phyloP scores from a whole-genome alignment of 2,113 vertebrate species.

The Agelaius tricolor region DNA sequence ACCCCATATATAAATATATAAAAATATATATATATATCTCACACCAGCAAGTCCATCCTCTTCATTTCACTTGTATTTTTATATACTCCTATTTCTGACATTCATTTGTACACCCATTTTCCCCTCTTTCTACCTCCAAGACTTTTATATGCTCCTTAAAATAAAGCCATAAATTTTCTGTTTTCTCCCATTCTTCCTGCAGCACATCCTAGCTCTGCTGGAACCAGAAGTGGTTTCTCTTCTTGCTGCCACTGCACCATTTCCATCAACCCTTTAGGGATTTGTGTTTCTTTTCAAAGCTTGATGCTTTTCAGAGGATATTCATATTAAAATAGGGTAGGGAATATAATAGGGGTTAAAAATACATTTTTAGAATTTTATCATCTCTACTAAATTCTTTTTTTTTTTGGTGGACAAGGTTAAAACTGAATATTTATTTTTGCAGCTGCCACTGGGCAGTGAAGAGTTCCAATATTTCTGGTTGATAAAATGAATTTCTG shows the following conservation, averaged over 20 bases:
- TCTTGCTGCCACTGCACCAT: background rate
- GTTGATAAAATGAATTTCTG: constrained; percentile 47
- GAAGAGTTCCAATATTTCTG: constrained; percentile 35
- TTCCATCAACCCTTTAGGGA: background rate
- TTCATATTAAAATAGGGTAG: background rate
- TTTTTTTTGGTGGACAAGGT: constrained; percentile 69
- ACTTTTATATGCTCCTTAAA: background rate
- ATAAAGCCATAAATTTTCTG: background rate
- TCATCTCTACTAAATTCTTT: background rate
- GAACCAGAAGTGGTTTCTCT: background rate
- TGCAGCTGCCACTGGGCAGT: background rate
- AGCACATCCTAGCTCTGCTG: background rate
- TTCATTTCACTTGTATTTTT: background rate
- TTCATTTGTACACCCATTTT: background rate
- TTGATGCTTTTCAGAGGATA: background rate
- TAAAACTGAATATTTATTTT: background rate
- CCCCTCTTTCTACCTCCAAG: background rate
- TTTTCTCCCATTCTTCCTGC: background rate
- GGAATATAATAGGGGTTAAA: background rate
- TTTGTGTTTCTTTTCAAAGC: background rate
- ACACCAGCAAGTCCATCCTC: background rate
- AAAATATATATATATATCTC: too few relatives aligned
- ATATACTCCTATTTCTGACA: background rate
- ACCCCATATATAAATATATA: too few relatives aligned
- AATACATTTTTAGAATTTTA: background rate